These are phyloP conservation scores for Calcarius lapponicus DNA, from an alignment of 2,797 vertebrate species.

Conservation along the genomic window DNA sequence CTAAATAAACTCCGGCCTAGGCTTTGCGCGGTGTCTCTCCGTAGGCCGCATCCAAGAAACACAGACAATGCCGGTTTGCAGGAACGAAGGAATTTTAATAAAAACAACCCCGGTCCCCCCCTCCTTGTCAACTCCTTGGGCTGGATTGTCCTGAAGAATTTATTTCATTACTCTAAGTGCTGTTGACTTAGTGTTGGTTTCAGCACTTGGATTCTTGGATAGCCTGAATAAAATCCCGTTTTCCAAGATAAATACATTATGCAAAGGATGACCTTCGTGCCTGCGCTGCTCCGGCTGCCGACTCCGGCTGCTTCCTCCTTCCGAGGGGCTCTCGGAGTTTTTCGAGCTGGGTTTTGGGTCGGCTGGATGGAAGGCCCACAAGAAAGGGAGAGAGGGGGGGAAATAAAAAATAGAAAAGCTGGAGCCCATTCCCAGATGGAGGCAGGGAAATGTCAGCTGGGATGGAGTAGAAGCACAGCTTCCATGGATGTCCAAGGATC, in stretches of 20 bases:
- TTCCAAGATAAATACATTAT: constrained; percentile 83
- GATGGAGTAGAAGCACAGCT: neutral
- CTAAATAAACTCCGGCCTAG: constrained; percentile 82
- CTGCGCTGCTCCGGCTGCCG: constrained; percentile 64
- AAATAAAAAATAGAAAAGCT: neutral
- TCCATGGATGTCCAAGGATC: neutral
- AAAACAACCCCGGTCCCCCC: constrained; percentile 74
- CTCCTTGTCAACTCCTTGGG: constrained; percentile 68
- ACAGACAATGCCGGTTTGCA: constrained; percentile 81
- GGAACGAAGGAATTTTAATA: constrained; percentile 86
- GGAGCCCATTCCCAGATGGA: neutral
- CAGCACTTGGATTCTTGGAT: constrained; percentile 81
- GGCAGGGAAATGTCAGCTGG: neutral
- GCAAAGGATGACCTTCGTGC: constrained; percentile 74
- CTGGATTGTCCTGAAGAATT: constrained; percentile 78
- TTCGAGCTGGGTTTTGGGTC: neutral
- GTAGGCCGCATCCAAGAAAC: constrained; percentile 81
- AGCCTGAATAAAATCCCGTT: constrained; percentile 71
- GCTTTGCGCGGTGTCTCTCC: constrained; percentile 75
- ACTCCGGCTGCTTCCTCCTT: constrained; percentile 59
- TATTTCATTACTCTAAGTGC: constrained; percentile 82
- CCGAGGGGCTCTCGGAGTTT: constrained; percentile 16
- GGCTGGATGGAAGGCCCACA: neutral
- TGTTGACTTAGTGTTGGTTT: constrained; percentile 85
- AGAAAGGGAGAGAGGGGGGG: neutral